Evolutionary conservation across 2,888 invertebrate species (phyloP), one percentile per base, ranked within the genome.

Genomic region (Toxonevra muliebris): DNA sequence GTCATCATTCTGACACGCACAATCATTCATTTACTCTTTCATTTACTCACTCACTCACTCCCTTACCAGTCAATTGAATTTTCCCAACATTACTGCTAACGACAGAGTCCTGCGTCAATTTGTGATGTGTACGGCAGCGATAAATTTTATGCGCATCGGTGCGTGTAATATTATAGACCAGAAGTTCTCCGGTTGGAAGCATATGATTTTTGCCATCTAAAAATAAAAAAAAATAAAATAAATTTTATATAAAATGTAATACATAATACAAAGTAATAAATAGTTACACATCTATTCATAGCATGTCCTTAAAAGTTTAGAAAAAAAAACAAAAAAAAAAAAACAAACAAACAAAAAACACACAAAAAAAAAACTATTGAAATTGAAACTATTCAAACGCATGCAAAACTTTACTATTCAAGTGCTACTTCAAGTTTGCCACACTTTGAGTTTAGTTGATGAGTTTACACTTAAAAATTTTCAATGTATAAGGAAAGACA

Each of bases 91-190:
- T 88, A 68, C 86, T 86, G 81, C 90, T 90, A 72, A 87, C 86
- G 71, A 88, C 87, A 43, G 88, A 87, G 75, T 89, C 88, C 75
- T 88, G 88, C 13, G 89, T 89, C 75, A 90, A 79, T 73, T 87
- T 87, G 80, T 89, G 89, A 80, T 88, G 87, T 54, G 89, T 89
- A 69, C 88, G 86, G 79, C 90, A 90, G 52, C 88, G 86, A 81
- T 88, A 90, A 73, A 87, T 86, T 77, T 87, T 86, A 75, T 87
- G 86, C 17, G 87, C 87, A 83, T 90, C 90, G 71, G 81, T 82
- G 73, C 87, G 86, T 71, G 87, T 86, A 72, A 90, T 87, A 79
- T 88, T 87, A 74, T 89, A 87, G 70, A 90, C 87, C 82, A 90
- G 86, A 68, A 90, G 82, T 75, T 89, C 89, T 11, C 90, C 90